phyloP scores from a whole-genome alignment of 1,140 invertebrate genomes.

The Hyles euphorbiae region DNA sequence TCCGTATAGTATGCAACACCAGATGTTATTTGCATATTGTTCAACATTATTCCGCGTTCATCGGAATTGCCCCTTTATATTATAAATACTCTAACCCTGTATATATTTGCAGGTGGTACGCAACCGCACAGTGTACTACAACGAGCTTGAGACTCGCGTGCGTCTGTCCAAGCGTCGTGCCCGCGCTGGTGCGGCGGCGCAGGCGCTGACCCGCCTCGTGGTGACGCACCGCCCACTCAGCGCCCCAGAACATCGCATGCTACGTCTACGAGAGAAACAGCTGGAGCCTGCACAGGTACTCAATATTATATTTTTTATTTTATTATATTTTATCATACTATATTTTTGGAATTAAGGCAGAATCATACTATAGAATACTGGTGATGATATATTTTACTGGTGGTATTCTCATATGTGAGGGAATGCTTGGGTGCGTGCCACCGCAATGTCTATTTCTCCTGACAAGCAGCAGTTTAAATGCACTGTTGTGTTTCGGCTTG shows the following conservation, averaged over 20 bases:
- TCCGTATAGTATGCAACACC: too few species aligned
- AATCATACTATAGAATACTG: neutral
- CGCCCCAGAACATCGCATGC: constrained; percentile 89
- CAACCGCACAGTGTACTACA: constrained; percentile 95
- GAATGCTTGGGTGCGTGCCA: too few species aligned
- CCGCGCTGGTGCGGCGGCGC: constrained; percentile 79
- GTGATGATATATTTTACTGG: too few species aligned
- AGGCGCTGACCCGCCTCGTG: constrained; percentile 89
- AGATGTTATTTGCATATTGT: too few species aligned
- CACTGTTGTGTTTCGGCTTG: too few species aligned
- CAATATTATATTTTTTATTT: neutral
- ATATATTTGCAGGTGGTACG: constrained; percentile 79
- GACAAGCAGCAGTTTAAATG: too few species aligned
- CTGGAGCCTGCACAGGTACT: constrained; percentile 85
- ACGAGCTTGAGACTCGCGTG: constrained; percentile 97
- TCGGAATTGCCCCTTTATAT: too few species aligned
- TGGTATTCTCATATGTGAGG: too few species aligned
- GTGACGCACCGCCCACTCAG: constrained; percentile 94
- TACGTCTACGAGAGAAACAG: constrained; percentile 90
- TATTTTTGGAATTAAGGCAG: neutral
- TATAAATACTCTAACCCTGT: too few species aligned
- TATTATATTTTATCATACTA: too few species aligned
- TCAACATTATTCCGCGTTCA: too few species aligned
- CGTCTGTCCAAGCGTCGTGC: constrained; percentile 92
- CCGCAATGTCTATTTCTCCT: too few species aligned